phyloP scores from a whole-genome alignment of 2,797 vertebrate genomes.

The Neoniphon sammara region DNA sequence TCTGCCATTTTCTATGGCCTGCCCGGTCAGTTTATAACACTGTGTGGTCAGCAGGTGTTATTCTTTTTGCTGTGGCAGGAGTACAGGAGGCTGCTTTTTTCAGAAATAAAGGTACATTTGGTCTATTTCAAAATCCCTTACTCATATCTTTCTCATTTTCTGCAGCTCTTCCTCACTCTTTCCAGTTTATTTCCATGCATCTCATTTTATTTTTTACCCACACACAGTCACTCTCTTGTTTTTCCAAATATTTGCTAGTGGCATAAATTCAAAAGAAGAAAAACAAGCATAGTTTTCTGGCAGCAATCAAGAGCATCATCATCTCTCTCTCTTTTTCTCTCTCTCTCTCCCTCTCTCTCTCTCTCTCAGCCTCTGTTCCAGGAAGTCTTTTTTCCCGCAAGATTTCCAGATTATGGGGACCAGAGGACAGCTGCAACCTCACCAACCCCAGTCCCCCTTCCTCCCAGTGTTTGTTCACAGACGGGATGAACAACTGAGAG shows the following conservation, averaged over 20 bases:
- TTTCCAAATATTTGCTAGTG: too few relatives aligned
- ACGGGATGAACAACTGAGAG: slow-evolving; percentile 70
- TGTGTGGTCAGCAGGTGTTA: slow-evolving; percentile 62
- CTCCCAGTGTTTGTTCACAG: slow-evolving; percentile 76
- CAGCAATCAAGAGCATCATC: slow-evolving; percentile 10
- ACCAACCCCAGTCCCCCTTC: slow-evolving; percentile 34
- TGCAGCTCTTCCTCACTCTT: neutral
- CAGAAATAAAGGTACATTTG: neutral
- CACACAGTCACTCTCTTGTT: neutral
- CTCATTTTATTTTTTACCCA: neutral
- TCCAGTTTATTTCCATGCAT: neutral
- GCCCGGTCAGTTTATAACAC: slow-evolving; percentile 31
- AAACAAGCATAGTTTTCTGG: slow-evolving; percentile 7
- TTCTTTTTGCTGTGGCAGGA: slow-evolving; percentile 31
- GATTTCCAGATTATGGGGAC: slow-evolving; percentile 63
- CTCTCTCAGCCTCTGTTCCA: slow-evolving; percentile 30
- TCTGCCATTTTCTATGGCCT: slow-evolving; percentile 24
- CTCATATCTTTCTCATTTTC: neutral
- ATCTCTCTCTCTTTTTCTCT: slow-evolving; percentile 14
- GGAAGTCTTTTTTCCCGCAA: slow-evolving; percentile 59
- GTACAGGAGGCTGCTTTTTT: slow-evolving; percentile 19
- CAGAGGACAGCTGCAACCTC: slow-evolving; percentile 81
- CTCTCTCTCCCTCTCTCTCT: slow-evolving; percentile 36
- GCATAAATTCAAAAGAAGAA: neutral
- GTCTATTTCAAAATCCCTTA: neutral